Conservation (phyloP, 1,140 invertebrate species). For the Cherax quadricarinatus region DNA sequence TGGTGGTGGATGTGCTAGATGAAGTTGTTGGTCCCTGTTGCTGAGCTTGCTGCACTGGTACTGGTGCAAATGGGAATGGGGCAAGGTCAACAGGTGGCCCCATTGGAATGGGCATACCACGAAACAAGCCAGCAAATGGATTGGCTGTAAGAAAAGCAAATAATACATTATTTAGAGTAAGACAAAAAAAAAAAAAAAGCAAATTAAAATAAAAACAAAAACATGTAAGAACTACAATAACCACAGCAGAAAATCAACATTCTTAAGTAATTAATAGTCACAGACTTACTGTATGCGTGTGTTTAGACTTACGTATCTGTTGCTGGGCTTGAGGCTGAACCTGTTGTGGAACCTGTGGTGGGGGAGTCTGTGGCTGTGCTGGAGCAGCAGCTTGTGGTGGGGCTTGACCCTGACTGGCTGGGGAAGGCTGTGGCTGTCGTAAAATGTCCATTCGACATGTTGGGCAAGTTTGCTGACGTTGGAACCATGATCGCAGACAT, state of each 20-base stretch:
- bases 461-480: slow-evolving; percentile 99
- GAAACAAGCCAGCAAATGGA: slow-evolving; percentile 61
- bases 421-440: slow-evolving; percentile 80
- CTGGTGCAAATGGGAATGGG: slow-evolving; percentile 75
- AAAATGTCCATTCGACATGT: slow-evolving; percentile 98
- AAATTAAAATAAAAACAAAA: background rate
- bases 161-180: background rate
- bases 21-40: slow-evolving; percentile 63
- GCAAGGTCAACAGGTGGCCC: slow-evolving; percentile 73
- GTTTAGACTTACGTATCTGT: slow-evolving; percentile 44
- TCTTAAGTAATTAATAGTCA: no score
- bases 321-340: slow-evolving; percentile 46
- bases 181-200: slow-evolving; percentile 24
- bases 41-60: slow-evolving; percentile 69
- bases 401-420: slow-evolving; percentile 38
- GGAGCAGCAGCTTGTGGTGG: slow-evolving; percentile 19
- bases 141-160: slow-evolving; percentile 42
- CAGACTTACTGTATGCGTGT: background rate
- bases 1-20: slow-evolving; percentile 21
- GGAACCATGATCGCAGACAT: slow-evolving; percentile 99
- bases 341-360: slow-evolving; percentile 32
- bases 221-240: no score
- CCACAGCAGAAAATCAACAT: no score
- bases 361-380: slow-evolving; percentile 11
- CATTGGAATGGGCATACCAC: slow-evolving; percentile 40